Base-by-base conservation (phyloP, 2,797 vertebrate genomes). In the Brachymystax lenok region DNA sequence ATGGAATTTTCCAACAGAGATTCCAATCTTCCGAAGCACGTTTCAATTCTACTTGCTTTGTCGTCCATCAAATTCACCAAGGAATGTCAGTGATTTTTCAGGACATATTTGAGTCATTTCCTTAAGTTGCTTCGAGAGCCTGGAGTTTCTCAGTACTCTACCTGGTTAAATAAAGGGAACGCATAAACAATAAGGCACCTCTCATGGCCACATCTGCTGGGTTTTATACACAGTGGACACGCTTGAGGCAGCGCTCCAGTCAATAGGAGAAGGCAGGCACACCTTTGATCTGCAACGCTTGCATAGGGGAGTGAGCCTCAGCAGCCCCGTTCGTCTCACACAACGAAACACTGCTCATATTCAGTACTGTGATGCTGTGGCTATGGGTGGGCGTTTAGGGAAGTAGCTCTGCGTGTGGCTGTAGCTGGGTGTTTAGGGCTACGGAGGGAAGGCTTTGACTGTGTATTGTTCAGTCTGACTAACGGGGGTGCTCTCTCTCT, bases 1-100 rank as follows among this genome's bases (percentile, higher is more conserved):
- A 75, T 80, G 79, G 80, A 87, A 84, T 83, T 74, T 79, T 81
- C 77, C n/a, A 78, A 77, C 52, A 77, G 77, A 75, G 74, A 76
- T 82, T 86, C 78, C 74, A 77, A 56, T 87, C 63, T 77, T 74
- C 78, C 28, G 19, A 8, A 61, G 3, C 21, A 61, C 59, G n/a
- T 61, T 61, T 61, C 21, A 21, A 24, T 61, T 61, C 8, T 24
- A 61, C 24, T 24, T 21, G n/a, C n/a, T 66, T 66, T 30, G 16
- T 28, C 28, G 61, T 28, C 54, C 17, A 56, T 56, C n/a, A 64
- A 64, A 24, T 28, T 28, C 24, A 66, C 27, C 5, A 12, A n/a
- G n/a, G 16, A 59, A 19, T 19, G 19, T 59, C 7, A n/a, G 16
- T 59, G 54, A 19, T 17, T 59, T 59, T 19, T n/a, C 17, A n/a